These are phyloP conservation scores for Bombus turneri DNA, from an alignment of 1,140 invertebrate species.

Conservation along the genomic window DNA sequence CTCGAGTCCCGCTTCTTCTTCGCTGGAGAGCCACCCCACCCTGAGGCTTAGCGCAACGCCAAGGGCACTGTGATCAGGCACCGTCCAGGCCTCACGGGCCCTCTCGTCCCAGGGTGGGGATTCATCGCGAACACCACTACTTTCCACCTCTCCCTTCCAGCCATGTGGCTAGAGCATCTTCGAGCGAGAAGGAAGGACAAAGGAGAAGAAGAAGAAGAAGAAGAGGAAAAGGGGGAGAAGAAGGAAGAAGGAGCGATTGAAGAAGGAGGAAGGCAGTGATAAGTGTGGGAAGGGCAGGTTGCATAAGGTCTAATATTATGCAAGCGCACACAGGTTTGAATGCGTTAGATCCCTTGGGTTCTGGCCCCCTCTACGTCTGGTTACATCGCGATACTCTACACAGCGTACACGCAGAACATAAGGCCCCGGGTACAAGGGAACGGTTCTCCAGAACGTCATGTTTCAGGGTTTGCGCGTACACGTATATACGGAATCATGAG, in stretches of 20 bases:
- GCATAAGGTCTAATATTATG: conserved; percentile 82
- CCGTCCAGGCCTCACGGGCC: conserved; percentile 61
- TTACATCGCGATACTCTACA: conserved; percentile 51
- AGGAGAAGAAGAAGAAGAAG: neutral
- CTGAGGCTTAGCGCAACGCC: conserved; percentile 67
- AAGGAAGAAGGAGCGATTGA: neutral
- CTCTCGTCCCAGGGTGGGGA: conserved; percentile 44
- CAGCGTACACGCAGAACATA: conserved; percentile 64
- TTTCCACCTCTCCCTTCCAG: neutral
- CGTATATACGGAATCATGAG: conserved; percentile 30
- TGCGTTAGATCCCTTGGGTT: conserved; percentile 77
- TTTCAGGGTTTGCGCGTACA: conserved; percentile 58
- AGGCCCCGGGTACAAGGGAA: conserved; percentile 65
- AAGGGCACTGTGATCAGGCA: conserved; percentile 72
- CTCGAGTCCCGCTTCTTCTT: conserved; percentile 48
- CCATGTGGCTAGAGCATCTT: conserved; percentile 1
- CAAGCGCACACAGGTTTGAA: conserved; percentile 76
- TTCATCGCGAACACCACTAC: conserved; percentile 43
- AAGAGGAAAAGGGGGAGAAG: conserved; percentile 34
- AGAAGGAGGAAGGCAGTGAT: conserved; percentile 78
- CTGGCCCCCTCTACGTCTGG: conserved; percentile 17
- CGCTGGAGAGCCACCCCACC: conserved; percentile 67
- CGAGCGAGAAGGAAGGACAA: neutral
- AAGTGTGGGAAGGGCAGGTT: conserved; percentile 83
- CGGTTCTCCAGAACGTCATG: conserved; percentile 58